Percentiles rank a stretch among this genome's conserved stretches.
Conservation (phyloP, 1,140 invertebrate genomes). For the Mycetomoellerius zeteki region DNA sequence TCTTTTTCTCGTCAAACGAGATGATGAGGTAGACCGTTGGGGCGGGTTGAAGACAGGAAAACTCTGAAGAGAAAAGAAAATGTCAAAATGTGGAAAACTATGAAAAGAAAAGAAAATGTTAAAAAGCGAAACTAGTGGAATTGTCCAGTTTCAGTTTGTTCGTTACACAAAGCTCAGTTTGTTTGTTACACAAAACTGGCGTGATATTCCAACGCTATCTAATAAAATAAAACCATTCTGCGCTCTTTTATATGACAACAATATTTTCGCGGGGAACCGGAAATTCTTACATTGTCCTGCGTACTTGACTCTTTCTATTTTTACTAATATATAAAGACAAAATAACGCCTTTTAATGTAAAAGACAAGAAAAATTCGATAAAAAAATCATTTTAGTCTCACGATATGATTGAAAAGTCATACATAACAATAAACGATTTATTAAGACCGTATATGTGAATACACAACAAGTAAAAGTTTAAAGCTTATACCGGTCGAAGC, state of each 20-base stretch:
- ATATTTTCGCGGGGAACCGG: constrained; percentile 34
- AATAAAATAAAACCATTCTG: constrained; percentile 20
- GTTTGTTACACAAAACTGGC: constrained; percentile 56
- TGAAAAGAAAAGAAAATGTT: constrained; percentile 38
- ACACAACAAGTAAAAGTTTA: too few species aligned
- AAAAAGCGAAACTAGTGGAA: constrained; percentile 28
- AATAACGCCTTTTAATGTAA: not conserved
- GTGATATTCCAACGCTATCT: not conserved
- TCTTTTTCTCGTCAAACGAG: constrained; percentile 16
- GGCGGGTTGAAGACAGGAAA: not conserved
- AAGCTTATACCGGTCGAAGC: too few species aligned
- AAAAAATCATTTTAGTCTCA: not conserved
- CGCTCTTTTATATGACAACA: constrained; percentile 14
- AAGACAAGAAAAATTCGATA: not conserved
- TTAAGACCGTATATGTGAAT: too few species aligned
- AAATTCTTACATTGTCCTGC: constrained; percentile 21
- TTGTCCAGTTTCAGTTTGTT: constrained; percentile 48
- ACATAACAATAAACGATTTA: not conserved
- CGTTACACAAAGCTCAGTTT: constrained; percentile 55
- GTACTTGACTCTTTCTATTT: constrained; percentile 25
- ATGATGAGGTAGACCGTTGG: constrained; percentile 12
- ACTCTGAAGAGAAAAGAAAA: constrained; percentile 43
- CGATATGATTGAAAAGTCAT: constrained; percentile 1
- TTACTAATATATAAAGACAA: not conserved
- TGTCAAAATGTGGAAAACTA: constrained; percentile 31